A percentile compares a stretch with the other conserved stretches of the same genome.
Evolutionary conservation across 2,888 invertebrate species (phyloP).

Genomic region (Diaprepes abbreviatus): DNA sequence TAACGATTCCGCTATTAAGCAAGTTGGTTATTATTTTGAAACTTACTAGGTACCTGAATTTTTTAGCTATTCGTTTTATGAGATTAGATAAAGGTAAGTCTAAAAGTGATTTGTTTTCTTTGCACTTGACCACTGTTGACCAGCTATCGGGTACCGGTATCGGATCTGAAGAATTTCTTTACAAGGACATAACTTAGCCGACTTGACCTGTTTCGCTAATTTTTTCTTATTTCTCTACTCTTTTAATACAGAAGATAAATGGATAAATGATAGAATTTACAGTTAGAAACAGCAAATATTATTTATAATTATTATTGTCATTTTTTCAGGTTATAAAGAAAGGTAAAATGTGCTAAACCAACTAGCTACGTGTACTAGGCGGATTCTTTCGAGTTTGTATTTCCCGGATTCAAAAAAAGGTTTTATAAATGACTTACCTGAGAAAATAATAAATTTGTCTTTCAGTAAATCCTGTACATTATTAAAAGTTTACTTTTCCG

Average conservation of each 20-base stretch:
- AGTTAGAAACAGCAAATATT: neutral
- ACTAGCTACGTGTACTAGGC: conserved; percentile 19
- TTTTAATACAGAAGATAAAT: neutral
- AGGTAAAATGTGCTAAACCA: conserved; percentile 10
- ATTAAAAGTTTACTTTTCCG: conserved; percentile 19
- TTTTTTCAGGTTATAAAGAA: neutral
- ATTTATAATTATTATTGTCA: neutral
- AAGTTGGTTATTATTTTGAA: conserved; percentile 7
- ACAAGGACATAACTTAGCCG: conserved; percentile 44
- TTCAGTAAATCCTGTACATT: conserved; percentile 37
- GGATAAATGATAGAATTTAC: neutral
- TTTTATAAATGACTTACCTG: conserved; percentile 27
- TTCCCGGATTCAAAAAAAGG: neutral
- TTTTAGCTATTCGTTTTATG: neutral
- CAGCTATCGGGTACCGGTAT: conserved; percentile 42
- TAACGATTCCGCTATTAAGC: neutral
- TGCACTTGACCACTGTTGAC: conserved; percentile 40
- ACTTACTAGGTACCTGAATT: neutral
- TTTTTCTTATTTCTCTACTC: conserved; percentile 6
- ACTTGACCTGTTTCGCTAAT: conserved; percentile 38
- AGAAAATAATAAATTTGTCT: conserved; percentile 47
- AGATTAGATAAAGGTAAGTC: neutral
- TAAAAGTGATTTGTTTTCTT: conserved; percentile 14
- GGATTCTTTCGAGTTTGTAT: conserved; percentile 3
- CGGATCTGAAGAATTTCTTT: conserved; percentile 40